Percentiles rank a stretch among this genome's conserved stretches.
Evolutionary conservation across 2,888 invertebrate genomes (phyloP).

Genomic region (Lycocerus yunnanus): DNA sequence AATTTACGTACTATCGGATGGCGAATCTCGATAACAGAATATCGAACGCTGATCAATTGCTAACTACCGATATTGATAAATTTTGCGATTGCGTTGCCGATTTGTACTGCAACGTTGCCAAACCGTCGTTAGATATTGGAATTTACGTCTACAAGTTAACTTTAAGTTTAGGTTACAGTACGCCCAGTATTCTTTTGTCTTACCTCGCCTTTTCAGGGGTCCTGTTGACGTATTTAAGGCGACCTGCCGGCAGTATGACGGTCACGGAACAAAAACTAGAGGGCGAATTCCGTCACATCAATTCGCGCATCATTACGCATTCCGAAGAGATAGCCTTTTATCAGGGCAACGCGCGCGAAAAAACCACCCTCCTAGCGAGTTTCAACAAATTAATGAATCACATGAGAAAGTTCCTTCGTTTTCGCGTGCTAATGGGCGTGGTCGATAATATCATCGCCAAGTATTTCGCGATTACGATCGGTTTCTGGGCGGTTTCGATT

Average conservation of each 20-base stretch:
- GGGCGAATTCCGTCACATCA: constrained; percentile 97
- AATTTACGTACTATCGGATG: constrained; percentile 96
- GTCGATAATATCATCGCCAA: constrained; percentile 96
- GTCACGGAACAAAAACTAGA: constrained; percentile 96
- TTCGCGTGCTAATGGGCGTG: constrained; percentile 90
- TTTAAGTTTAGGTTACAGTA: constrained; percentile 78
- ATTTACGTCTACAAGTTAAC: constrained; percentile 93
- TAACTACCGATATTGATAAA: constrained; percentile 96
- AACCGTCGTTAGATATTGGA: constrained; percentile 92
- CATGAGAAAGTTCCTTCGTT: constrained; percentile 84
- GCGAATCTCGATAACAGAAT: constrained; percentile 93
- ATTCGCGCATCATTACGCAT: constrained; percentile 93
- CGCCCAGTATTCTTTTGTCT: constrained; percentile 85
- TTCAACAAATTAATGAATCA: constrained; percentile 88
- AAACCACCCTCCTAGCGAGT: constrained; percentile 82
- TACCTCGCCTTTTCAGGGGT: constrained; percentile 89
- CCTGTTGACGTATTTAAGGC: constrained; percentile 82
- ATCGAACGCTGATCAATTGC: constrained; percentile 92
- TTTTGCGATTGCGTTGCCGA: constrained; percentile 96
- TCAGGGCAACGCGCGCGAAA: constrained; percentile 85
- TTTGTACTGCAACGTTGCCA: constrained; percentile 94
- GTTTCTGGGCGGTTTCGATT: constrained; percentile 92
- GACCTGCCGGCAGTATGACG: constrained; percentile 87
- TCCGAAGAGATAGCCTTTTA: constrained; percentile 92
- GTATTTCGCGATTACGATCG: constrained; percentile 95